phyloP scores from a whole-genome alignment of 2,888 invertebrate species.

The Epiblema foenella region DNA sequence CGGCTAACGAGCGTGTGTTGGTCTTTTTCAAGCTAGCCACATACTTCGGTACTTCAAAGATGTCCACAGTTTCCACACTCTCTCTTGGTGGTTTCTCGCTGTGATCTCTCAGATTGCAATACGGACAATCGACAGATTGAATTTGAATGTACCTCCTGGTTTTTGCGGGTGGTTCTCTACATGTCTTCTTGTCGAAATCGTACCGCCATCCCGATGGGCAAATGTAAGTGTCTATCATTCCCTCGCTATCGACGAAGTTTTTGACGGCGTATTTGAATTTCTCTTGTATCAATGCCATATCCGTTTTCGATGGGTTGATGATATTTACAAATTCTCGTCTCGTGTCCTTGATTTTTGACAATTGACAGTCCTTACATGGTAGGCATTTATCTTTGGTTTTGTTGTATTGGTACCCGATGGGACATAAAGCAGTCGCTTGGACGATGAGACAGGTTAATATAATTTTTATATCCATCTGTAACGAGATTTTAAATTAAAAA shows the following conservation, averaged over 20 bases:
- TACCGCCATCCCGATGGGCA: not conserved
- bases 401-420: not conserved
- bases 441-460: not conserved
- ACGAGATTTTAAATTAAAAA: constrained; percentile 30
- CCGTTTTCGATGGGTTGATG: not conserved
- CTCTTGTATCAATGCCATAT: not conserved
- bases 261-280: not conserved
- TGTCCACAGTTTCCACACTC: not conserved
- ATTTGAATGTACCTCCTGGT: not conserved
- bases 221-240: constrained; percentile 9
- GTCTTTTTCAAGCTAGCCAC: not conserved
- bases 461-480: constrained; percentile 24
- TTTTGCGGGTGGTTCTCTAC: not conserved
- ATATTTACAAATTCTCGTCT: not conserved
- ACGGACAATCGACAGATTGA: not conserved
- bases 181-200: constrained; percentile 3
- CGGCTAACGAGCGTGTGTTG: not conserved
- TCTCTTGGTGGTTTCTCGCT: not conserved
- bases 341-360: not conserved
- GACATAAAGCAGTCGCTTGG: not conserved
- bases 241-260: constrained; percentile 11
- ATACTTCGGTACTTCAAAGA: constrained; percentile 17
- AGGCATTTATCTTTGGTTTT: not conserved
- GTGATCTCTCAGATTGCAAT: constrained; percentile 8
- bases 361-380: not conserved